These are phyloP conservation scores for Zaprionus tsacasi DNA, from an alignment of 1,140 invertebrate species.

Conservation along the genomic window DNA sequence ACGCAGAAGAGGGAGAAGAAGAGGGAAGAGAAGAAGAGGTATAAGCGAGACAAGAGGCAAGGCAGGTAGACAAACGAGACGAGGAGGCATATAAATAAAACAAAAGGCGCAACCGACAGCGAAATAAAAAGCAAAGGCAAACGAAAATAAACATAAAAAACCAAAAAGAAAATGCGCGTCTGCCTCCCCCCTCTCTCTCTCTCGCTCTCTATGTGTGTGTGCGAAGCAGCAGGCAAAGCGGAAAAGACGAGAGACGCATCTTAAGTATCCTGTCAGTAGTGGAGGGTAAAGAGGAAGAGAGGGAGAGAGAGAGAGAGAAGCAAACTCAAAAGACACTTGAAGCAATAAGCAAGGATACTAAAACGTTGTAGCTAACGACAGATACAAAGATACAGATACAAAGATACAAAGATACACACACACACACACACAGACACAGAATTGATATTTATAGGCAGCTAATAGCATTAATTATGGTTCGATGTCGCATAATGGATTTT, in stretches of 20 bases:
- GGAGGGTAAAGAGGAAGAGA: background rate
- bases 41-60: background rate
- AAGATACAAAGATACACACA: conserved; percentile 8
- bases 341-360: conserved; percentile 22
- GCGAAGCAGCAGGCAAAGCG: background rate
- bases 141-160: conserved; percentile 62
- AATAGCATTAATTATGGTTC: conserved; percentile 54
- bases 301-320: background rate
- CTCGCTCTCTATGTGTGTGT: background rate
- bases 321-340: conserved; percentile 60
- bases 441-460: conserved; percentile 62
- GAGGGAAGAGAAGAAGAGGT: background rate
- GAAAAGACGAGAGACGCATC: conserved; percentile 26
- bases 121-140: conserved; percentile 59
- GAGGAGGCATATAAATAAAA: conserved; percentile 66
- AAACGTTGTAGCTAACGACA: background rate
- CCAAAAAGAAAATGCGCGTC: conserved; percentile 18
- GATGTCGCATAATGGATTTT: conserved; percentile 62
- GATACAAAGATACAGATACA: conserved; percentile 3
- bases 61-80: conserved; percentile 55
- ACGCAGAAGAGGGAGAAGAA: background rate
- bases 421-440: background rate
- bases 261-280: conserved; percentile 46
- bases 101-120: conserved; percentile 52
- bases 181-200: background rate